Percentiles rank a stretch among this genome's conserved stretches.
Conservation (phyloP, 1,140 invertebrate species). For the Cecropterus lyciades region DNA sequence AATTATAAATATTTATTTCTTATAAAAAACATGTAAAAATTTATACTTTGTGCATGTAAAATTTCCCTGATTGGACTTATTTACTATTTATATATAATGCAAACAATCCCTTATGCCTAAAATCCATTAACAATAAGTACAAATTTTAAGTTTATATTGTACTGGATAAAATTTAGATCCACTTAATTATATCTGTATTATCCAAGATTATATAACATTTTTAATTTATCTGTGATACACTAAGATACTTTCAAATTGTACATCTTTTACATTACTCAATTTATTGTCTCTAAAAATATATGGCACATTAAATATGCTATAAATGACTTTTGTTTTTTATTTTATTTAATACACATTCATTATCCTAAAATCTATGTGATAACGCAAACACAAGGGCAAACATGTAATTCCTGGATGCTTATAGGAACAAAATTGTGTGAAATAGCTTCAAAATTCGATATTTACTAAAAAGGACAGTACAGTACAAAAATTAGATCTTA, state of each 20-base stretch:
- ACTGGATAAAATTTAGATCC: too few relatives aligned
- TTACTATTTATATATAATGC: neutral
- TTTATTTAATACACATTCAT: neutral
- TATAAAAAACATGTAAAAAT: slow-evolving; percentile 2
- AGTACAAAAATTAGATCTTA: slow-evolving; percentile 7
- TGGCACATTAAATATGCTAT: slow-evolving; percentile 18
- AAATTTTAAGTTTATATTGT: too few relatives aligned
- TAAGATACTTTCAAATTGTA: slow-evolving; percentile 2
- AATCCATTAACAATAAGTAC: too few relatives aligned
- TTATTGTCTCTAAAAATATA: slow-evolving; percentile 19
- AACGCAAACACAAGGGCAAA: too few relatives aligned
- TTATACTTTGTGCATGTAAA: neutral
- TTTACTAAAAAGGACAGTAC: neutral
- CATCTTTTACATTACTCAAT: neutral
- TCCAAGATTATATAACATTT: neutral
- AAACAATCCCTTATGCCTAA: neutral
- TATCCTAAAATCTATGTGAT: neutral
- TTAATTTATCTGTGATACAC: slow-evolving; percentile 20
- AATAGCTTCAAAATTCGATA: neutral
- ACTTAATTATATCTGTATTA: too few relatives aligned
- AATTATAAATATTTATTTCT: slow-evolving; percentile 6
- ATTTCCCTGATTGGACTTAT: neutral
- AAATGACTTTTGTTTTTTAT: neutral
- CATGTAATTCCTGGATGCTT: too few relatives aligned
- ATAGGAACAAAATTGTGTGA: too few relatives aligned